Conservation (phyloP, 2,113 vertebrate species). For the Dicerorhinus sumatrensis region DNA sequence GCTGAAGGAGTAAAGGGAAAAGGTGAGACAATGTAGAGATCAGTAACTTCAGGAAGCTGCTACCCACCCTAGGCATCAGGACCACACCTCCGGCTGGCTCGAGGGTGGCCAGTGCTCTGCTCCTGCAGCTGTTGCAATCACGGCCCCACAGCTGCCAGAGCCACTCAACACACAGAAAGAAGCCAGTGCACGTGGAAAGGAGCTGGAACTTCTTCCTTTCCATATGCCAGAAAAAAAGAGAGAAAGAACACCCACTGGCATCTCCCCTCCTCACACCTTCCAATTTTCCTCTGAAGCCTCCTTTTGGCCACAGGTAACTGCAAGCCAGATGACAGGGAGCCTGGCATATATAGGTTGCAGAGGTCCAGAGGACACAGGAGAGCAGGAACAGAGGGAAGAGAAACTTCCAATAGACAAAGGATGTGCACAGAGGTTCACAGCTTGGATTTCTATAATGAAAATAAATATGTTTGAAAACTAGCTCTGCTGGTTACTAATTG, state of each 20-base stretch:
- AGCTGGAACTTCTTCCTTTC: background rate
- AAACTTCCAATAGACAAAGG: background rate
- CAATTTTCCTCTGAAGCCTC: background rate
- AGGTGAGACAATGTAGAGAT: background rate
- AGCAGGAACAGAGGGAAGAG: background rate
- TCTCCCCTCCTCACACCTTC: background rate
- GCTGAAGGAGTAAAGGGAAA: background rate
- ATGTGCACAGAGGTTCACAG: fast-evolving
- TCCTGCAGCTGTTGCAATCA: background rate
- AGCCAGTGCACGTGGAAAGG: no score
- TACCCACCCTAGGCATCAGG: background rate
- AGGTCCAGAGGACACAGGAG: background rate
- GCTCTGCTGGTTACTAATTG: background rate
- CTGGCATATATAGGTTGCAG: background rate
- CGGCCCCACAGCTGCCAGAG: background rate
- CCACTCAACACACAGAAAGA: background rate
- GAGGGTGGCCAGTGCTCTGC: background rate
- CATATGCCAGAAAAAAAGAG: background rate
- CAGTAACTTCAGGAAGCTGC: background rate
- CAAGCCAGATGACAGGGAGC: background rate
- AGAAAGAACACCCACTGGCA: background rate
- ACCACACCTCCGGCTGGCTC: background rate
- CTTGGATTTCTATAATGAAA: background rate
- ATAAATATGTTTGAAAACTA: background rate
- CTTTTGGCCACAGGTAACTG: background rate